Base-by-base conservation (phyloP, 2,888 invertebrate species). In the Drosophila kuntzei region DNA sequence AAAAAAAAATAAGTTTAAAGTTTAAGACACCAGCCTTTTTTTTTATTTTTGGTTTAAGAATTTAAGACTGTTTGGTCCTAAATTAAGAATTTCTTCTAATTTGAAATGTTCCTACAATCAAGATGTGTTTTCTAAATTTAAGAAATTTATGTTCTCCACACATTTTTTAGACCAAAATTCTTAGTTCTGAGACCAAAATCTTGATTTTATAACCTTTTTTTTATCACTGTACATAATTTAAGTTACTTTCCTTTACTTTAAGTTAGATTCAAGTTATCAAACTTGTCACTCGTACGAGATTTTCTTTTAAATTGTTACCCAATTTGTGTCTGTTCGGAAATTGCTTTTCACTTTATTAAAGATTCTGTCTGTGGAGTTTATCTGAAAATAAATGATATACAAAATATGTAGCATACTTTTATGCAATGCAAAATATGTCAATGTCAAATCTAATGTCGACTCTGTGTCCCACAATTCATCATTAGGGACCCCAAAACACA, bases 401-500 rank as follows among this genome's bases (percentile, higher is more conserved):
- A 57, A 80, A 81, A 87, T 74, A 64, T 76, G 76, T 71, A 62
- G 84, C 84, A 76, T 71, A 87, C 79, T 71, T 74, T 79, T 87
- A 79, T 79, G 84, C 76, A 64, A 61, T 71, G 71, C 66, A 81
- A 87, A 83, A 83, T 83, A 83, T 83, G 87, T 83, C 83, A 83
- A 84, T 80, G 83, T 83, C 87, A 83, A 84, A 74, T 70, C 67
- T 74, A 74, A 80, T 20, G 59, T 43, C 29, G 61, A 64, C 65
- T 66, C 57, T 70, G 72, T 69, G 72, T 69, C 59, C 87, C 81
- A 76, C 79, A 76, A 83, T 83, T 83, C 83, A 83, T 83, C 83
- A 83, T 83, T 80, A 25, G 27, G 12, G 37, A 37, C 36, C 4
- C 1, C 29, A 25, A n/a, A 32, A 12, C 47, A 49, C 50, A 64